Conservation (phyloP, 2,888 invertebrate species). For the Plebejus melissa region DNA sequence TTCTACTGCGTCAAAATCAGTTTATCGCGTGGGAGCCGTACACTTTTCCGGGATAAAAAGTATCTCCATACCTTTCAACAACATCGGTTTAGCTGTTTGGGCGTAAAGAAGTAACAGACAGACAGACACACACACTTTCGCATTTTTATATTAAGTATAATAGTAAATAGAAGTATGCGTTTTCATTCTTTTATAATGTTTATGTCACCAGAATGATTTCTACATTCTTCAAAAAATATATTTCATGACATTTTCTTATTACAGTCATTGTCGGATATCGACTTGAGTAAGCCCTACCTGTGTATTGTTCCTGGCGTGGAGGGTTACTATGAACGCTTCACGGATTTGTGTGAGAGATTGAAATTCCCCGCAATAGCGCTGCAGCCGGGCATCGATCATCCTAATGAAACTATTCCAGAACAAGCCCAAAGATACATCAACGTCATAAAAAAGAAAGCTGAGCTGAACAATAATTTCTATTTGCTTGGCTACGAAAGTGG, state of each 20-base stretch:
- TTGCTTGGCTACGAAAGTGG: conserved; percentile 56
- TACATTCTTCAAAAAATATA: not conserved
- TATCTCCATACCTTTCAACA: no score
- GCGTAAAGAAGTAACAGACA: no score
- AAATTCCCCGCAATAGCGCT: conserved; percentile 48
- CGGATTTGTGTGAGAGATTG: conserved; percentile 45
- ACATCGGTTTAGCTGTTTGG: no score
- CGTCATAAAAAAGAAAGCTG: conserved; percentile 44
- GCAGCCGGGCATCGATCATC: conserved; percentile 45
- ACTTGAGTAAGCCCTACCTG: conserved; percentile 42
- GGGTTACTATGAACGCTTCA: conserved; percentile 46
- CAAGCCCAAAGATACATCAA: conserved; percentile 44
- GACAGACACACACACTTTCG: no score
- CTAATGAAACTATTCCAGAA: conserved; percentile 43
- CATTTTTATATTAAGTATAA: no score
- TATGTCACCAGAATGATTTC: no score
- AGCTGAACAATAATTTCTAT: conserved; percentile 44
- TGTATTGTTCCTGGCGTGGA: conserved; percentile 55
- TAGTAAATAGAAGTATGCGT: no score
- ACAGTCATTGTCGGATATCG: conserved; percentile 46
- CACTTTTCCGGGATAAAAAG: no score
- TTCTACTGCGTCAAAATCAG: no score
- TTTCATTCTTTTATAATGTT: no score
- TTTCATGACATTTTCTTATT: conserved; percentile 28
- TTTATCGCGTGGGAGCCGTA: no score